phyloP scores from a whole-genome alignment of 2,888 invertebrate species.

The Meghimatium bilineatum region DNA sequence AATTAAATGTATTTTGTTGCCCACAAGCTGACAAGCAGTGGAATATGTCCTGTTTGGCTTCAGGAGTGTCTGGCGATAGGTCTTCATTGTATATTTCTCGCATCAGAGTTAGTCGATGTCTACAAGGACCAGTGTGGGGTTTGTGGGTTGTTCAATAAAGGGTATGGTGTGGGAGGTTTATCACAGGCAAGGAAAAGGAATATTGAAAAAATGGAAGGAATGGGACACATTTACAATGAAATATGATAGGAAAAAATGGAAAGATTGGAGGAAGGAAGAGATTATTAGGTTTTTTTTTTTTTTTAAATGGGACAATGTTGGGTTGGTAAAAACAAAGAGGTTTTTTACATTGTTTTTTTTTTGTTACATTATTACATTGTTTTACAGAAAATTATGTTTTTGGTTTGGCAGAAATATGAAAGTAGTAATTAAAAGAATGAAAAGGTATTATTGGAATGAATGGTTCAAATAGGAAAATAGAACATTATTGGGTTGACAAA shows the following conservation, averaged over 20 bases:
- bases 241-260: no score
- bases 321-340: no score
- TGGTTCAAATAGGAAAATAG: background rate
- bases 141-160: background rate
- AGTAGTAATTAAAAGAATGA: no score
- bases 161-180: background rate
- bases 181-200: background rate
- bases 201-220: background rate
- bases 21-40: conserved; percentile 84
- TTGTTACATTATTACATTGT: no score
- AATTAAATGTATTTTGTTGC: conserved; percentile 77
- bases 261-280: no score
- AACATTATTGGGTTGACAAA: background rate
- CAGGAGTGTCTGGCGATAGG: conserved; percentile 79
- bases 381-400: no score
- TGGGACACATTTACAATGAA: no score
- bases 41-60: conserved; percentile 81
- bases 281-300: no score
- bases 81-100: conserved; percentile 96
- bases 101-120: conserved; percentile 99
- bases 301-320: no score
- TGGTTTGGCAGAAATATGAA: no score
- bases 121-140: conserved; percentile 75
- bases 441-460: no score
- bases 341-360: no score